Conservation (phyloP, 2,113 vertebrate genomes). For the Aix galericulata region DNA sequence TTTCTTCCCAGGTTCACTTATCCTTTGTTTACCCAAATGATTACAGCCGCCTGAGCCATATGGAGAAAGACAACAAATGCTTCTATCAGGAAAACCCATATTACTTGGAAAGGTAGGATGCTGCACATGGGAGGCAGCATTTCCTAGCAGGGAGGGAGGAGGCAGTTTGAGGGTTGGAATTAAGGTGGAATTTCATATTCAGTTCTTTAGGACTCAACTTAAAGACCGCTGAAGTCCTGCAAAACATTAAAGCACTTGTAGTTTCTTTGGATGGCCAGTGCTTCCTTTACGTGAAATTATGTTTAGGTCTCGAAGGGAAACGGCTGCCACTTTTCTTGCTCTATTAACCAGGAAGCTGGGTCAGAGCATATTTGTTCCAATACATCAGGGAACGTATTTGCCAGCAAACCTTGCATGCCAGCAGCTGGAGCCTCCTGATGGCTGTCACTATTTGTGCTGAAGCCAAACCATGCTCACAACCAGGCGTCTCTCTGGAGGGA, state of each 20-base stretch:
- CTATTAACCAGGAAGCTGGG: background rate
- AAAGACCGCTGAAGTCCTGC: background rate
- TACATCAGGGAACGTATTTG: background rate
- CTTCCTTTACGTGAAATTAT: background rate
- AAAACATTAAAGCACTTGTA: background rate
- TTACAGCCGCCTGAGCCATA: slow-evolving; percentile 92
- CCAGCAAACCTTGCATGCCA: background rate
- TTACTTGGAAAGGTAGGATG: slow-evolving; percentile 80
- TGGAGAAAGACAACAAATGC: slow-evolving; percentile 91
- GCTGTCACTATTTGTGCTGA: background rate
- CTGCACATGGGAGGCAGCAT: background rate
- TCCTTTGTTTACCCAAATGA: slow-evolving; percentile 94
- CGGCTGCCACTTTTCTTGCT: background rate
- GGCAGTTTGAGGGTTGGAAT: background rate
- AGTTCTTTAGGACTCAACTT: background rate
- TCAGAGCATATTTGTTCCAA: background rate
- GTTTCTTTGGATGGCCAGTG: background rate
- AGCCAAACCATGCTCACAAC: background rate
- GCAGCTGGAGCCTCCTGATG: background rate
- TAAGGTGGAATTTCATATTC: background rate
- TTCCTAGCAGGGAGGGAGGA: background rate
- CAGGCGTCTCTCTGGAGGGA: background rate
- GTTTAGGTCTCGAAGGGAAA: background rate
- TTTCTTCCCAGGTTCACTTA: slow-evolving; percentile 83
- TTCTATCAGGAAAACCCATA: slow-evolving; percentile 85